These are phyloP conservation scores for Sander vitreus DNA, from an alignment of 2,113 vertebrate species.

Conservation along the genomic window DNA sequence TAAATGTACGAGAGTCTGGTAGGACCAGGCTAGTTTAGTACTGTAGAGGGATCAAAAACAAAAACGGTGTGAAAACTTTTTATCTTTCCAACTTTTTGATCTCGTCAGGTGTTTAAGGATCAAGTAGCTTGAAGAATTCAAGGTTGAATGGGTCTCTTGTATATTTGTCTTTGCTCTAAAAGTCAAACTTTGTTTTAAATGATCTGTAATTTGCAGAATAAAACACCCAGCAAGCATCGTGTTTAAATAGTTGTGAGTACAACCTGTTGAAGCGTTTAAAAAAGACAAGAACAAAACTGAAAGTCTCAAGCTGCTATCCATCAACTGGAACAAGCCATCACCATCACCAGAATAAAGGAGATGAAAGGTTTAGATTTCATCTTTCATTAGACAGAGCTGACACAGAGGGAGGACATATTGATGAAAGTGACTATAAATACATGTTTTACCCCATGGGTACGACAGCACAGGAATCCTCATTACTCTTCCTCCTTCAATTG, in stretches of 20 bases:
- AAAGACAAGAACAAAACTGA: conserved; percentile 1
- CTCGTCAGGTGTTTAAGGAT: background rate
- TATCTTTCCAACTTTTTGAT: background rate
- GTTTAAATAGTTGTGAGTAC: background rate
- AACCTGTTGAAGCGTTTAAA: background rate
- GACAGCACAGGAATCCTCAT: conserved; percentile 69
- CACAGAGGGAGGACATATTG: conserved; percentile 61
- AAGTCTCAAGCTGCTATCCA: background rate
- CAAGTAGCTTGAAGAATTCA: background rate
- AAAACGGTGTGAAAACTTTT: background rate
- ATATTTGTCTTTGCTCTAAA: background rate
- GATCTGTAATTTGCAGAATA: background rate
- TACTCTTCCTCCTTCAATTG: conserved; percentile 56
- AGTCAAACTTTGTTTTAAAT: background rate
- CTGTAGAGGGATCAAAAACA: background rate
- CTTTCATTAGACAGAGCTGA: conserved; percentile 15
- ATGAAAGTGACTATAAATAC: conserved; percentile 75
- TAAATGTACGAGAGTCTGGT: too few relatives aligned
- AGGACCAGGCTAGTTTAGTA: background rate
- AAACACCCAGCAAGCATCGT: background rate
- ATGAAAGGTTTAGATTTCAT: conserved; percentile 20
- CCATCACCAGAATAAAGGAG: conserved; percentile 19
- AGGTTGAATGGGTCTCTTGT: background rate
- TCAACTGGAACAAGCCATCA: conserved; percentile 1
- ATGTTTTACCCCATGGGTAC: conserved; percentile 71